Conservation (phyloP, 2,797 vertebrate genomes). For the Notamacropus eugenii region DNA sequence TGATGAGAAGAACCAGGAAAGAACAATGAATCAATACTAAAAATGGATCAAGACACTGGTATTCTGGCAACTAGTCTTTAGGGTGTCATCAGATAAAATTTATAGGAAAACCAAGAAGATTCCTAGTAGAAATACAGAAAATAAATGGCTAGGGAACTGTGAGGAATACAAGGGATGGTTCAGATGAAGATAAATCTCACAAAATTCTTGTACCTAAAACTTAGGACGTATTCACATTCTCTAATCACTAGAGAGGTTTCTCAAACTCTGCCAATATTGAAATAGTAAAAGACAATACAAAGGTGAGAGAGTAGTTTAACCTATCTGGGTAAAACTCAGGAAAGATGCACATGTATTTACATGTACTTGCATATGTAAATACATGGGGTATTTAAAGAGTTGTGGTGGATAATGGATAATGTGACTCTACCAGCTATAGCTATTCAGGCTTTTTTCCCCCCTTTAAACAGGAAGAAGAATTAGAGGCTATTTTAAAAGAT, state of each 20-base stretch:
- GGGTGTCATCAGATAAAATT: slow-evolving; percentile 5
- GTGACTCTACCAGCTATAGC: not conserved
- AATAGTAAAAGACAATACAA: not conserved
- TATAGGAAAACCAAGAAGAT: slow-evolving; percentile 32
- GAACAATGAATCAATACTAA: slow-evolving; percentile 53
- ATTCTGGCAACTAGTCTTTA: not conserved
- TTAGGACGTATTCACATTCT: slow-evolving; percentile 27
- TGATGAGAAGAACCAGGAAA: slow-evolving; percentile 20
- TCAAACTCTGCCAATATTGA: not conserved
- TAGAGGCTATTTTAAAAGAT: not conserved
- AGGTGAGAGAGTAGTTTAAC: not conserved
- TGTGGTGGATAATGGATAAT: not conserved
- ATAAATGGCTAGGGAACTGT: slow-evolving; percentile 5
- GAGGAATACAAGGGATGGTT: slow-evolving; percentile 47
- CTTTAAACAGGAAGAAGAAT: not conserved
- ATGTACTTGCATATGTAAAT: too few species aligned
- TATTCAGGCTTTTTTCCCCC: not conserved
- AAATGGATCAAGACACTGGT: slow-evolving; percentile 19
- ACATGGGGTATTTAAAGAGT: not conserved
- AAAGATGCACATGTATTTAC: slow-evolving; percentile 21
- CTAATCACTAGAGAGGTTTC: not conserved
- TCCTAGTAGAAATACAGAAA: slow-evolving; percentile 27
- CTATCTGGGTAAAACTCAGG: slow-evolving; percentile 7
- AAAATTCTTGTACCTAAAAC: slow-evolving; percentile 32
- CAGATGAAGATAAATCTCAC: slow-evolving; percentile 40